Base-by-base conservation (phyloP, 2,797 vertebrate species). In the Phataginus tricuspis region DNA sequence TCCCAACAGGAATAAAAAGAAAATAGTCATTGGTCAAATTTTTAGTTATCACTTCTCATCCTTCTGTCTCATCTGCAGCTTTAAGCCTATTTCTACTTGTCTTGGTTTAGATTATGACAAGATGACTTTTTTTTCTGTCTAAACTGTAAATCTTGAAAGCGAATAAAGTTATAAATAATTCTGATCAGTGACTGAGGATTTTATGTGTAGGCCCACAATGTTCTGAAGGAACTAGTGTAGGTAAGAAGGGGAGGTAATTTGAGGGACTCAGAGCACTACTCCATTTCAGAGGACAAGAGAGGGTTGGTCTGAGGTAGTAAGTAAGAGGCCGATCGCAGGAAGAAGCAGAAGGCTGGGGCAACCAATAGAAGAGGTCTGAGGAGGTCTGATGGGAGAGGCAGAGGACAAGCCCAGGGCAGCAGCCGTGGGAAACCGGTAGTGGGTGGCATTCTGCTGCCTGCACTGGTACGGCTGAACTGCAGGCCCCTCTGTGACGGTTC, bases 381-480 rank as follows among this genome's bases (percentile, higher is more conserved):
- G 13, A 75, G 11, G 9, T 49, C 23, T 31, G n/a, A 4, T 18
- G 6, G 21, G 12, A 15, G 8, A 31, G 42, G 25, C 45, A 34
- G 14, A 63, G 19, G 5, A 0, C 15, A 55, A 45, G 5, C 11
- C 0, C 16, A 2, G 11, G 14, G 27, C 1, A 9, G 29, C 34
- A 42, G 37, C 45, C 11, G 0, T 21, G 1, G 18, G 11, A 12
- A 42, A 13, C 21, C 4, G 0, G 15, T 1, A 18, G n/a, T 5
- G 13, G 9, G 31, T 11, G 4, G 15, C 1, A 27, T 8, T 16
- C 7, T 25, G 7, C 16, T 5, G 10, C 61, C 69, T 11, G 0
- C 21, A 7, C 0, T 34, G 37, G 10, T 34, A 0, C 2, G n/a
- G 11, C 29, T 34, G 1, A 14, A 18, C 29, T 25, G n/a, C 14